Evolutionary conservation across 2,113 vertebrate species (phyloP).

Genomic region (Hylia prasina): DNA sequence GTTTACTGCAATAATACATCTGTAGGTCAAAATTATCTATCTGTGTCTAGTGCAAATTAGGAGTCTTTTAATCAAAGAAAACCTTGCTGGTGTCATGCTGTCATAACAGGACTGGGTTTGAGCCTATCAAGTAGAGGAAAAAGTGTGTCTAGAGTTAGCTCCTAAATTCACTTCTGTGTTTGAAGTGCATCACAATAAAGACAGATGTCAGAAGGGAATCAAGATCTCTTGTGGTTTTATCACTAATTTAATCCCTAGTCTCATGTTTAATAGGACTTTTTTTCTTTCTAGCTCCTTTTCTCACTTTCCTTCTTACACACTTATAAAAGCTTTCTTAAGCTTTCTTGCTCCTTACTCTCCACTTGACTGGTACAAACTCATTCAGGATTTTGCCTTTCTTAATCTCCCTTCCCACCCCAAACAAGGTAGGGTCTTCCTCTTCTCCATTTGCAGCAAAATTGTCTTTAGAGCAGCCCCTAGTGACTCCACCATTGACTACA

Average conservation of each 20-base stretch:
- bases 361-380: not conserved
- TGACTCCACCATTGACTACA: not conserved
- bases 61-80: not conserved
- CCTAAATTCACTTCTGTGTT: not conserved
- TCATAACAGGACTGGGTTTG: not conserved
- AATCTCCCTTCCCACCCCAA: not conserved
- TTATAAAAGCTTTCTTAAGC: not conserved
- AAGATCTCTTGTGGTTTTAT: not conserved
- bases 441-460: not conserved
- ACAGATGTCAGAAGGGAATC: not conserved
- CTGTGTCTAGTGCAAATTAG: not conserved
- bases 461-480: not conserved
- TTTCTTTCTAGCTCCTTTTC: not conserved
- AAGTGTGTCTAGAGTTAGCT: not conserved
- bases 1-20: not conserved
- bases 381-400: not conserved
- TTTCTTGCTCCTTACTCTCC: not conserved
- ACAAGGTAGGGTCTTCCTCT: not conserved
- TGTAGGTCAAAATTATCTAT: not conserved
- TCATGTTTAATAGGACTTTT: not conserved
- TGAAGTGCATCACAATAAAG: not conserved
- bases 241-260: not conserved
- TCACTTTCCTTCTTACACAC: not conserved
- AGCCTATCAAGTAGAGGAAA: not conserved
- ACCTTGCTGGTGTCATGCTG: not conserved